These are phyloP conservation scores for Cheilosia vulpina DNA, from an alignment of 2,888 invertebrate genomes.

Conservation along the genomic window DNA sequence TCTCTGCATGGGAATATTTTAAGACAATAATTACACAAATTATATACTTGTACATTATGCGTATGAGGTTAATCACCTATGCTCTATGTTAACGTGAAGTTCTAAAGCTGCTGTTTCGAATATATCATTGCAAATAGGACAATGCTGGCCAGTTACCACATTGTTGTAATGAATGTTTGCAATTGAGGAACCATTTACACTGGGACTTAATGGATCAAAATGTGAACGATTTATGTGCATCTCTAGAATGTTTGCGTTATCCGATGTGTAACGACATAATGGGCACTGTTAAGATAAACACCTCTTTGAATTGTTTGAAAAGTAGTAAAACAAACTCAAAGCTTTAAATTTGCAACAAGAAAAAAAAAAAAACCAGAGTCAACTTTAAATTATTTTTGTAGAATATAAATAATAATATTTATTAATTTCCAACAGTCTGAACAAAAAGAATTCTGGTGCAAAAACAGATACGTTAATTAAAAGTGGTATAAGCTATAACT, in stretches of 20 bases:
- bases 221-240: conserved; percentile 94
- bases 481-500: too few relatives aligned
- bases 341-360: conserved; percentile 19
- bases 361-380: background rate
- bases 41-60: conserved; percentile 76
- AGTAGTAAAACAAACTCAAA: conserved; percentile 19
- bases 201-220: conserved; percentile 85
- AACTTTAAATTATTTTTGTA: background rate
- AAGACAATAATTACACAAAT: conserved; percentile 4
- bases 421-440: too few relatives aligned
- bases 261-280: conserved; percentile 90
- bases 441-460: too few relatives aligned
- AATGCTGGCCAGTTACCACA: conserved; percentile 86
- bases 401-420: background rate
- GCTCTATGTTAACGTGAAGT: conserved; percentile 93
- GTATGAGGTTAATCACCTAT: conserved; percentile 88
- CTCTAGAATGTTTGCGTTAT: conserved; percentile 89
- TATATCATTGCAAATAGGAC: conserved; percentile 90
- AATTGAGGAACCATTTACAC: conserved; percentile 81
- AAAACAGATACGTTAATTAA: background rate
- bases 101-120: conserved; percentile 91
- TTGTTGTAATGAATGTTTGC: conserved; percentile 83
- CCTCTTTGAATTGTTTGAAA: conserved; percentile 31
- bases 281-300: conserved; percentile 86
- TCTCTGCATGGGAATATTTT: conserved; percentile 70